These are phyloP conservation scores for Sialia sialis DNA, from an alignment of 2,113 vertebrate species.

Conservation along the genomic window DNA sequence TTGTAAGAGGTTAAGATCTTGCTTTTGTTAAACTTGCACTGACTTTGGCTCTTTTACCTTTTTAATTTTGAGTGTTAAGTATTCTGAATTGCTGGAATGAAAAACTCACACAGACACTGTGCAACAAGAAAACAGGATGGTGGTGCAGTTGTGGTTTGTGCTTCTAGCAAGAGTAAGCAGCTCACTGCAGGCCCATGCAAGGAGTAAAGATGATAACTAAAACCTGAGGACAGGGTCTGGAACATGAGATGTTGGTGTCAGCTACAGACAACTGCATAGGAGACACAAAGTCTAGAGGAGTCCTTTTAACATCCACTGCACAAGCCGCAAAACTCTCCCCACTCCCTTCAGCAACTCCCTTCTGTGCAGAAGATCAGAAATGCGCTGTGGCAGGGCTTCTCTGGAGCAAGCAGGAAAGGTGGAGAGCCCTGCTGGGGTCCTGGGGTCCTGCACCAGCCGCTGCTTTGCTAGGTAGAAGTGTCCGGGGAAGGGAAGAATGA, in stretches of 20 bases:
- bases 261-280: slow-evolving; percentile 41
- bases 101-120: not conserved
- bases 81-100: not conserved
- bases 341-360: not conserved
- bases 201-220: slow-evolving; percentile 5
- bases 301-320: not conserved
- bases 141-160: not conserved
- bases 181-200: not conserved
- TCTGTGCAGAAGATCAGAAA: not conserved
- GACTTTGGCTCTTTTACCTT: not conserved
- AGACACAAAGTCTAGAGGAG: slow-evolving; percentile 46
- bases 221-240: slow-evolving; percentile 27
- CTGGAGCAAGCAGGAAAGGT: not conserved
- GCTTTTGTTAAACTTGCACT: not conserved
- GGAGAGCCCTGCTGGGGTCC: not conserved
- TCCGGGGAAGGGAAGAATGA: not conserved
- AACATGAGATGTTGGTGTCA: slow-evolving; percentile 47
- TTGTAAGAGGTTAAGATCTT: not conserved
- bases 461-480: not conserved
- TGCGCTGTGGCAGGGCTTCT: not conserved
- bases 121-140: not conserved
- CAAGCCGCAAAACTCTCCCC: not conserved
- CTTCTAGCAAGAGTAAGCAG: not conserved
- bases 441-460: fast-evolving
- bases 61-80: not conserved